Evolutionary conservation across 1,140 invertebrate genomes (phyloP).

Genomic region (Himalopsyche phryganea): DNA sequence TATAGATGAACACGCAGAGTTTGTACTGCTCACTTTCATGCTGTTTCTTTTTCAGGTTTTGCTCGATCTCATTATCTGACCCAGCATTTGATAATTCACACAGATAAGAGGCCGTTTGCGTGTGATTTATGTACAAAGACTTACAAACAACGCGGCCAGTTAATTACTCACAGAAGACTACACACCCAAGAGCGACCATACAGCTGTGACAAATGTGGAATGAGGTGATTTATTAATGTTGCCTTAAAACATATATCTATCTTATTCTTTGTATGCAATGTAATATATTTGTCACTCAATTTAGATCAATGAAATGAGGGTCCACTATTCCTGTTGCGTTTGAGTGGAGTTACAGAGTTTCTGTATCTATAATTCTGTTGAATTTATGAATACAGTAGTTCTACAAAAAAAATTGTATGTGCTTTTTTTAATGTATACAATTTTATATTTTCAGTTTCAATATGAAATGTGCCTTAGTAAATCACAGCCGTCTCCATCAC

Average conservation of each 20-base stretch:
- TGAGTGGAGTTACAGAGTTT: too few relatives aligned
- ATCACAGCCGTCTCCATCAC: constrained; percentile 28
- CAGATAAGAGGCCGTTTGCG: constrained; percentile 31
- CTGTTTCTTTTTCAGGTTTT: constrained; percentile 29
- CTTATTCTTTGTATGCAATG: too few relatives aligned
- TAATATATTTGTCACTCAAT: too few relatives aligned
- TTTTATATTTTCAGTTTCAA: constrained; percentile 24
- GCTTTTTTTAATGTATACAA: too few relatives aligned
- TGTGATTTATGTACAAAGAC: constrained; percentile 34
- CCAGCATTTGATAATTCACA: constrained; percentile 35
- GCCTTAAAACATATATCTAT: too few relatives aligned
- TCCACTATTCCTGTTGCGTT: too few relatives aligned
- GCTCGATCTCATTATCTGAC: constrained; percentile 23
- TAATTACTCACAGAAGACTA: constrained; percentile 24
- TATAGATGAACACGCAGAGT: too few relatives aligned
- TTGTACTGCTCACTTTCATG: too few relatives aligned
- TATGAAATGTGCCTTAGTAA: constrained; percentile 19
- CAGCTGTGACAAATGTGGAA: constrained; percentile 36
- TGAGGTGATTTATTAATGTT: constrained; percentile 23
- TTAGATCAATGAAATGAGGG: too few relatives aligned
- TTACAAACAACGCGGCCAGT: constrained; percentile 33
- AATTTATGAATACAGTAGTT: too few relatives aligned
- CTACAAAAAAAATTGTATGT: too few relatives aligned
- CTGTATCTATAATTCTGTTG: too few relatives aligned
- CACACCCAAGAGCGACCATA: constrained; percentile 36